Conservation (phyloP, 2,888 invertebrate species). For the Watsonalla cultraria region DNA sequence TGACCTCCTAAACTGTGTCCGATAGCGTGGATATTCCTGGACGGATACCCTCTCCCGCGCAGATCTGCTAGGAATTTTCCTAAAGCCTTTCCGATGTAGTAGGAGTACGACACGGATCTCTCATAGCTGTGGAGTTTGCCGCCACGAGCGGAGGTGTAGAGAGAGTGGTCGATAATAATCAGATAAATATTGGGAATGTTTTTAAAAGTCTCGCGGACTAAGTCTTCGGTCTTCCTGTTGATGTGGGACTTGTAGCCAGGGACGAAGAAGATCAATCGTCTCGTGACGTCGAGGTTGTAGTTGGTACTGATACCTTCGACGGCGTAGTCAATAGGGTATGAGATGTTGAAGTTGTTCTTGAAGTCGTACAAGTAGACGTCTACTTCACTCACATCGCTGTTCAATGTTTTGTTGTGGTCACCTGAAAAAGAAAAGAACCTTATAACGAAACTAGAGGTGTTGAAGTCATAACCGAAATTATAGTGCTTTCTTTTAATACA, state of each 20-base stretch:
- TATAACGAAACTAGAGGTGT: neutral
- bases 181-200: constrained; percentile 55
- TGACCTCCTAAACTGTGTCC: constrained; percentile 68
- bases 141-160: constrained; percentile 54
- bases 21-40: constrained; percentile 57
- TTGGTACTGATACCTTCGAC: constrained; percentile 40
- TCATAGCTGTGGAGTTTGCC: constrained; percentile 61
- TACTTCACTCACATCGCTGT: constrained; percentile 49
- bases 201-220: constrained; percentile 55
- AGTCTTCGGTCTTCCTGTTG: constrained; percentile 50
- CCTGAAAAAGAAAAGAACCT: constrained; percentile 38
- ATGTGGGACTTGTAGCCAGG: constrained; percentile 69
- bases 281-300: constrained; percentile 55
- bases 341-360: constrained; percentile 55
- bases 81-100: constrained; percentile 53
- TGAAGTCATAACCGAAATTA: neutral
- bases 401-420: constrained; percentile 51
- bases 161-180: constrained; percentile 63
- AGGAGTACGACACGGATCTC: constrained; percentile 50
- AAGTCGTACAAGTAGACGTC: constrained; percentile 66
- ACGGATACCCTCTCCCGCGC: constrained; percentile 44
- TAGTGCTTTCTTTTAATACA: too few relatives aligned
- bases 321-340: constrained; percentile 47
- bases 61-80: constrained; percentile 52
- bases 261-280: constrained; percentile 59